phyloP scores from a whole-genome alignment of 2,888 invertebrate species.

The Rhogogaster chlorosoma region DNA sequence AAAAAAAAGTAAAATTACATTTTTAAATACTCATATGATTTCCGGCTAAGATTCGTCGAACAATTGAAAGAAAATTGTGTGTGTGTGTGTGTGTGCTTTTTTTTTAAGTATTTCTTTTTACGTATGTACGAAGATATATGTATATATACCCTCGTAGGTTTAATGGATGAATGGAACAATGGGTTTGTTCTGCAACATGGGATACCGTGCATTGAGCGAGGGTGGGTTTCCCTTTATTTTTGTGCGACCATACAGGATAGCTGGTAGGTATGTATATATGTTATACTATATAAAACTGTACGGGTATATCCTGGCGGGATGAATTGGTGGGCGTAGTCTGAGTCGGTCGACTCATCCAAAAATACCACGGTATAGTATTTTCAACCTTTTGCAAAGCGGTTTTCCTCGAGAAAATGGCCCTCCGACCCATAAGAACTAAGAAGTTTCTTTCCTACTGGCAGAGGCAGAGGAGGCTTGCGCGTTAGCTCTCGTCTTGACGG shows the following conservation, averaged over 20 bases:
- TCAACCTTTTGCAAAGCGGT: conserved; percentile 14
- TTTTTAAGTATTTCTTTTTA: neutral
- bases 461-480: neutral
- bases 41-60: too few species aligned
- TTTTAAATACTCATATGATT: too few species aligned
- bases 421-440: neutral
- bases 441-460: neutral
- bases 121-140: neutral
- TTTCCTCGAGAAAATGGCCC: neutral
- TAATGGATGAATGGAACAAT: conserved; percentile 24
- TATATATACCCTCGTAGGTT: neutral
- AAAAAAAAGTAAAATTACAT: too few species aligned
- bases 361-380: neutral
- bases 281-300: conserved; percentile 50
- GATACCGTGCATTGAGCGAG: conserved; percentile 48
- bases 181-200: conserved; percentile 35
- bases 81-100: too few species aligned
- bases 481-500: conserved; percentile 11
- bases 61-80: neutral
- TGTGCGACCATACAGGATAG: conserved; percentile 9
- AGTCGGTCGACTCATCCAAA: conserved; percentile 16
- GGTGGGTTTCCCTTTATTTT: conserved; percentile 54
- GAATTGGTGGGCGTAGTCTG: conserved; percentile 57
- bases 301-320: conserved; percentile 52
- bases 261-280: neutral